A percentile compares a stretch with the other conserved stretches of the same genome.
Evolutionary conservation across 1,140 invertebrate species (phyloP).

Genomic region (Bombus waltoni): DNA sequence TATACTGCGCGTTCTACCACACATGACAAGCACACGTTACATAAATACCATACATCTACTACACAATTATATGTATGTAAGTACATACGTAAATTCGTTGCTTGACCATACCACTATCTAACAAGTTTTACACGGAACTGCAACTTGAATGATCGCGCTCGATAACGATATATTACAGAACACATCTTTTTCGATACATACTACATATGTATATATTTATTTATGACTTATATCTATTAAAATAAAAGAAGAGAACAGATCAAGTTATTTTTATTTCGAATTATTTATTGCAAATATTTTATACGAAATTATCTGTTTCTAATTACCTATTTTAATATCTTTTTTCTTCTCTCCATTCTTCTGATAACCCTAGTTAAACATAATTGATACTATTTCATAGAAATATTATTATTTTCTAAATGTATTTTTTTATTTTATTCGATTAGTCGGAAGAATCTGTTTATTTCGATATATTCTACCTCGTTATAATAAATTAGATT

Average conservation of each 20-base stretch:
- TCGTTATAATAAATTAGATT: background rate
- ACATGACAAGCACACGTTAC: constrained; percentile 49
- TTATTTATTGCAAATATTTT: background rate
- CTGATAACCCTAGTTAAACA: background rate
- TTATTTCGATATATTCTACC: background rate
- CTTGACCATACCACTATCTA: constrained; percentile 20
- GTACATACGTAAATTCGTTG: constrained; percentile 3
- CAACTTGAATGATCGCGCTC: constrained; percentile 29
- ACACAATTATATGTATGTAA: constrained; percentile 20
- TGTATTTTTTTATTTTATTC: background rate
- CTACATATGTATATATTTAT: background rate
- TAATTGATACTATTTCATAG: background rate
- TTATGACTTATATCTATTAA: background rate
- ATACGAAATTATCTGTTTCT: background rate
- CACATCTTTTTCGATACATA: background rate
- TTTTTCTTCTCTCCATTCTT: background rate
- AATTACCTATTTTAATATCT: background rate
- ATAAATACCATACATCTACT: constrained; percentile 32
- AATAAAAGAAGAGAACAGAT: background rate
- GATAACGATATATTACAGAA: constrained; percentile 13
- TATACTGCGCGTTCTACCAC: constrained; percentile 39
- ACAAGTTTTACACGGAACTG: constrained; percentile 12
- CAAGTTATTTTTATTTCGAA: background rate
- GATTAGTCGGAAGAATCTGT: background rate
- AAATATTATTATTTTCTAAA: background rate